Evolutionary conservation across 2,113 vertebrate genomes (phyloP).

Genomic region (Anguilla japonica): DNA sequence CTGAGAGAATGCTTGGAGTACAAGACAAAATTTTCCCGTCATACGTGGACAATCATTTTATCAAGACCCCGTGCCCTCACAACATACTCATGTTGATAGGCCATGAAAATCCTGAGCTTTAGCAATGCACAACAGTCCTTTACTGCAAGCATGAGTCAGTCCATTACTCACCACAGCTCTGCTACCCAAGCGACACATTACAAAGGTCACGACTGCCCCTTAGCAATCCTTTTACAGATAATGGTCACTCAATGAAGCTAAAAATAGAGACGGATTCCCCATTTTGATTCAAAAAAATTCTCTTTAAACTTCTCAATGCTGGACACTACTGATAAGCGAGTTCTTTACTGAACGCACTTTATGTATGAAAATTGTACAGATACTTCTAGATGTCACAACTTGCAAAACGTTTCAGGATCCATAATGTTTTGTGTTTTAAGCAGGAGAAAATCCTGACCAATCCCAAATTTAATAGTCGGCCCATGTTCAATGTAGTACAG

Average conservation of each 20-base stretch:
- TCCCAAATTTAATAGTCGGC: no score
- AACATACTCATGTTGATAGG: background rate
- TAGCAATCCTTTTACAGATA: constrained; percentile 2
- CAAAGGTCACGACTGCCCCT: background rate
- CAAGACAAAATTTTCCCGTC: background rate
- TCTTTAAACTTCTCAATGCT: background rate
- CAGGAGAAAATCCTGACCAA: no score
- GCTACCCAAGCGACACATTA: background rate
- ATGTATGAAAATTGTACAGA: no score
- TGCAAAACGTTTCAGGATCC: no score
- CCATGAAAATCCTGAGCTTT: background rate
- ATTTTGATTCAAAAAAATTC: background rate
- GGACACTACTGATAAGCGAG: no score
- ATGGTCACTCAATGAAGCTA: constrained; percentile 7
- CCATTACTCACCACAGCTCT: background rate
- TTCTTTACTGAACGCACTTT: no score
- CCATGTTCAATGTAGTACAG: no score
- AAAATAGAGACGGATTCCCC: background rate
- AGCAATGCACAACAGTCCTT: background rate
- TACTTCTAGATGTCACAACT: no score
- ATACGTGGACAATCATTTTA: background rate
- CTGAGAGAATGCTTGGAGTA: no score
- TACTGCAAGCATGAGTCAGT: background rate
- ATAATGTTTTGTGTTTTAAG: no score
- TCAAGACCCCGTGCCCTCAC: background rate